Evolutionary conservation across 2,888 invertebrate genomes (phyloP).

Genomic region (Trichogramma evanescens): DNA sequence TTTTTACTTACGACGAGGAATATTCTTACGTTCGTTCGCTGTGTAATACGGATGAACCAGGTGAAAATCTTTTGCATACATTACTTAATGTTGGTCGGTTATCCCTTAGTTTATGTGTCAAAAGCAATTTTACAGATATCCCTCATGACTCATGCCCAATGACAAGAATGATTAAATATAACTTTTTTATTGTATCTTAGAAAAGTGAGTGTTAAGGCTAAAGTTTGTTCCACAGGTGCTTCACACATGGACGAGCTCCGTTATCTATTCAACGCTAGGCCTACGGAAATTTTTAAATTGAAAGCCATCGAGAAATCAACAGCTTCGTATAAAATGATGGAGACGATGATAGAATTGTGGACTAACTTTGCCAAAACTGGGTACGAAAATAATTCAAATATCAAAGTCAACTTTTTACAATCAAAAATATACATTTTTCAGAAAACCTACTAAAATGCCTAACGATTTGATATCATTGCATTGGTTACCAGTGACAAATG

Average conservation of each 20-base stretch:
- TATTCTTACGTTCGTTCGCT: conserved; percentile 21
- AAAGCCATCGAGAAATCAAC: conserved; percentile 18
- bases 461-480: conserved; percentile 27
- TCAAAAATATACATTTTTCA: conserved; percentile 8
- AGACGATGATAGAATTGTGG: conserved; percentile 38
- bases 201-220: background rate
- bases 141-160: no score
- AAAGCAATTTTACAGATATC: no score
- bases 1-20: conserved; percentile 49
- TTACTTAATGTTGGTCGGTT: background rate
- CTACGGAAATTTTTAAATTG: conserved; percentile 17
- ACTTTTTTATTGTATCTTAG: no score
- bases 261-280: conserved; percentile 31
- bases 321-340: conserved; percentile 26
- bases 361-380: conserved; percentile 42
- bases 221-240: conserved; percentile 20
- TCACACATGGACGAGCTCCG: conserved; percentile 34
- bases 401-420: background rate
- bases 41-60: no score
- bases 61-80: no score
- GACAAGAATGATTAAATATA: no score
- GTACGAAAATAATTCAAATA: conserved; percentile 22
- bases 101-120: background rate
- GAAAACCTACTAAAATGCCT: conserved; percentile 35
- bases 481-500: conserved; percentile 32